Evolutionary conservation across 2,113 vertebrate species (phyloP).

Genomic region (Pterophyllum scalare): DNA sequence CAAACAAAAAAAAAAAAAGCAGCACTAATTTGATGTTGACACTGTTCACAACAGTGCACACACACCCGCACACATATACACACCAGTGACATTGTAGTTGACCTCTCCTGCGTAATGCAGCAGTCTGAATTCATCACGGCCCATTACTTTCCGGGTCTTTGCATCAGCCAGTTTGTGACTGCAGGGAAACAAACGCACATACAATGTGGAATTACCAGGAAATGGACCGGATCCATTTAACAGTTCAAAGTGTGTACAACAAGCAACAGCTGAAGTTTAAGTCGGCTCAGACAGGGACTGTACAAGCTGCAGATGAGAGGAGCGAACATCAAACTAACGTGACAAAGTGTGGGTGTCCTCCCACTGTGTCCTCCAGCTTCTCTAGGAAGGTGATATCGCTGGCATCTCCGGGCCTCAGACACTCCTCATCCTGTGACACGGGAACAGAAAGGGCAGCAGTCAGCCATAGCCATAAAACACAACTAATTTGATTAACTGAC

Average conservation of each 20-base stretch:
- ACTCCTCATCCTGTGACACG: slow-evolving; percentile 91
- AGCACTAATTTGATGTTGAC: slow-evolving; percentile 6
- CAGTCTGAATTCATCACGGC: slow-evolving; percentile 93
- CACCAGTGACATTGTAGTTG: slow-evolving; percentile 95
- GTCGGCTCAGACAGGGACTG: not conserved
- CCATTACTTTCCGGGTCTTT: slow-evolving; percentile 93
- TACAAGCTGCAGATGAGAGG: not conserved
- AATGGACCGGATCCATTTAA: not conserved
- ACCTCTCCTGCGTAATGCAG: slow-evolving; percentile 96
- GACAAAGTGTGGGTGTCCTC: slow-evolving; percentile 93
- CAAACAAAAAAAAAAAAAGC: not conserved
- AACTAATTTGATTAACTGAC: too few relatives aligned
- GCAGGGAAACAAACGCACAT: slow-evolving; percentile 20
- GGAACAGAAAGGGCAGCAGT: not conserved
- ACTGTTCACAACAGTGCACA: not conserved
- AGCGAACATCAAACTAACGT: slow-evolving; percentile 84
- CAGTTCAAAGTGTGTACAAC: not conserved
- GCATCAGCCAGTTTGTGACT: slow-evolving; percentile 97
- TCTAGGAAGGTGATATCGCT: slow-evolving; percentile 94
- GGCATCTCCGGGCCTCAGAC: slow-evolving; percentile 94
- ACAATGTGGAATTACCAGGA: not conserved
- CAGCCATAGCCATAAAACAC: too few relatives aligned
- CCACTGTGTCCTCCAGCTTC: slow-evolving; percentile 92
- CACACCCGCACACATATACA: slow-evolving; percentile 18
- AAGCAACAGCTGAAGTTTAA: not conserved